Evolutionary conservation across 2,888 invertebrate species (phyloP), one percentile per base, ranked within the genome.

Genomic region (Tachystola acroxantha): DNA sequence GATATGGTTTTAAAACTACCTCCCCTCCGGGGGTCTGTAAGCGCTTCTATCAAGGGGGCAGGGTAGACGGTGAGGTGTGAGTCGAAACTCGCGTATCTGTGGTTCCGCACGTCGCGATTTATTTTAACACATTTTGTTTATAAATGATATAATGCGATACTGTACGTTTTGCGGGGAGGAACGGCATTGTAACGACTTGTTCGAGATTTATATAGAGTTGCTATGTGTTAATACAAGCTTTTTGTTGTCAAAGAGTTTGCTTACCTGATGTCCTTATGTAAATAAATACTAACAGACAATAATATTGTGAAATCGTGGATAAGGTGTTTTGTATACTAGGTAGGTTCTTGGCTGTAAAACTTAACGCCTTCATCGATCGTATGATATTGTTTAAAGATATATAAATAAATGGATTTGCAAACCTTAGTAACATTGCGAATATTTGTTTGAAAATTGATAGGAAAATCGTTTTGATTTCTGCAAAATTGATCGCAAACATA

Each of bases 91-190:
- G n/a, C 72, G 72, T 82, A 80, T 82, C 81, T 72, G 75, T 57
- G 76, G 71, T 61, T 69, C 70, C 65, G 73, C 63, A 71, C 74
- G 67, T 66, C 57, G 69, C 85, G 82, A 86, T 86, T 85, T 86
- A 86, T 86, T 84, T 84, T 75, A 84, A 78, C 85, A 82, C 86
- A 85, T 86, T 85, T 86, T 86, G 85, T 86, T 86, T 86, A 85
- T 86, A 86, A 86, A 86, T 86, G 82, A 86, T 85, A 85, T 84
- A 86, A 86, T 82, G 80, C 78, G 82, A 85, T 84, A 84, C 80
- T 64, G 61, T 65, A 73, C 68, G 70, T 69, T 72, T 70, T 72
- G 65, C 73, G 62, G 58, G 64, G 69, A 71, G 65, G 72, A 62
- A 57, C 64, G 70, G 70, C 66, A 63, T 63, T 65, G 71, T 67